A percentile compares a stretch with the other conserved stretches of the same genome.
Conservation (phyloP, 2,888 invertebrate genomes). For the Parasteatoda lunata region DNA sequence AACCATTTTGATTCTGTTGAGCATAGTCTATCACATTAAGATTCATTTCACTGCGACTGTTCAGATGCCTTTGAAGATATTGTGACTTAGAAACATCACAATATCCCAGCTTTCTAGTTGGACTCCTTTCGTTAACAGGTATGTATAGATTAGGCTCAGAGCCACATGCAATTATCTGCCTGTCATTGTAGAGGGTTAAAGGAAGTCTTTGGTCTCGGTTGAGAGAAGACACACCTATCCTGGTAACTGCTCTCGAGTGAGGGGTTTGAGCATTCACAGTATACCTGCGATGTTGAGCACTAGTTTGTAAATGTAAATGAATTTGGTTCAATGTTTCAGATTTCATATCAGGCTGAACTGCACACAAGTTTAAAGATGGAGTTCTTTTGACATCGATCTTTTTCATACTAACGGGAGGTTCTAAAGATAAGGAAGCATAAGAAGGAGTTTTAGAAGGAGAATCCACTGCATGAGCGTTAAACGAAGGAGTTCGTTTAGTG, state of each 20-base stretch:
- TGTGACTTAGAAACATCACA: constrained; percentile 8
- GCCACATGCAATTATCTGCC: constrained; percentile 27
- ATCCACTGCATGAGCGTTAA: not conserved
- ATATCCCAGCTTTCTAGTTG: not conserved
- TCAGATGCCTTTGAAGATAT: constrained; percentile 43
- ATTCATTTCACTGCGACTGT: constrained; percentile 61
- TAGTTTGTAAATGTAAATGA: too few relatives aligned
- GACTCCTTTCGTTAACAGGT: constrained; percentile 15
- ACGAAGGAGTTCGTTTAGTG: not conserved
- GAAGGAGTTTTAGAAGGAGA: not conserved
- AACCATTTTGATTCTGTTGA: constrained; percentile 11
- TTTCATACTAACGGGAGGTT: constrained; percentile 13
- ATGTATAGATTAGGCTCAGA: constrained; percentile 64
- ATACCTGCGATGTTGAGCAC: constrained; percentile 24
- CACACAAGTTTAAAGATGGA: constrained; percentile 46
- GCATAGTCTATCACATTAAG: constrained; percentile 44
- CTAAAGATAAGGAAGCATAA: constrained; percentile 30
- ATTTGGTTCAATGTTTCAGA: constrained; percentile 8
- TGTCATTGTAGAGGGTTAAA: constrained; percentile 38
- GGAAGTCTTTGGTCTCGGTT: constrained; percentile 63
- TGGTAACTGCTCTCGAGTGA: constrained; percentile 47
- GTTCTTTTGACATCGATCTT: constrained; percentile 42
- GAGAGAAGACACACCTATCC: constrained; percentile 69
- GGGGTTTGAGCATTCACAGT: constrained; percentile 37
- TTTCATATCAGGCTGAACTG: not conserved